phyloP scores from a whole-genome alignment of 2,113 vertebrate species.

The Saguinus imperator region DNA sequence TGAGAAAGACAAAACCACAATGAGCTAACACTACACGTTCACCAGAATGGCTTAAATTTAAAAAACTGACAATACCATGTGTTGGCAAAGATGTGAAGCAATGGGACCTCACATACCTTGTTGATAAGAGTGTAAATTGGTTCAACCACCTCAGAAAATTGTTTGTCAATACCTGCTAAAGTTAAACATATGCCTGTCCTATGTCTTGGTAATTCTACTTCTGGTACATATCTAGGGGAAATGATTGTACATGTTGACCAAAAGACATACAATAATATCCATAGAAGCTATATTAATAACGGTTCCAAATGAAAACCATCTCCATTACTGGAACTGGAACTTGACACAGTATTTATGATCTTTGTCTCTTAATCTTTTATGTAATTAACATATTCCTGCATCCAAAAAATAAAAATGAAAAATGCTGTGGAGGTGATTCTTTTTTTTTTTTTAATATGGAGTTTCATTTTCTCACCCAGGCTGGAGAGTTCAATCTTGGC shows the following conservation, averaged over 20 bases:
- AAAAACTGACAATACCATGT: background rate
- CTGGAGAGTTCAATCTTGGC: no score
- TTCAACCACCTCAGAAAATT: background rate
- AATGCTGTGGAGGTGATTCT: background rate
- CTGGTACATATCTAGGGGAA: background rate
- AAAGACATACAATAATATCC: background rate
- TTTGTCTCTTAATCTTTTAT: background rate
- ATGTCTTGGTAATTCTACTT: background rate
- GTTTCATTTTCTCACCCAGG: no score
- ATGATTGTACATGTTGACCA: background rate
- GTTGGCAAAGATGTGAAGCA: background rate
- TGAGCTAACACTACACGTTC: rapidly evolving
- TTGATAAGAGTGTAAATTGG: background rate
- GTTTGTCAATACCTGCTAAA: background rate
- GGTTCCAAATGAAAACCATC: background rate
- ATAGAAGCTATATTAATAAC: background rate
- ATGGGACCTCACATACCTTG: background rate
- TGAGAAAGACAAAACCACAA: no score
- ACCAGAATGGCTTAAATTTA: background rate
- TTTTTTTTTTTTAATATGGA: no score
- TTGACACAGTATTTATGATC: background rate
- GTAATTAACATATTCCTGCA: background rate
- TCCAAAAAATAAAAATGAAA: background rate
- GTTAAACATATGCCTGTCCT: background rate
- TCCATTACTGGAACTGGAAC: background rate